Evolutionary conservation across 2,888 invertebrate species (phyloP).

Genomic region (Pogonocherus hispidulus): DNA sequence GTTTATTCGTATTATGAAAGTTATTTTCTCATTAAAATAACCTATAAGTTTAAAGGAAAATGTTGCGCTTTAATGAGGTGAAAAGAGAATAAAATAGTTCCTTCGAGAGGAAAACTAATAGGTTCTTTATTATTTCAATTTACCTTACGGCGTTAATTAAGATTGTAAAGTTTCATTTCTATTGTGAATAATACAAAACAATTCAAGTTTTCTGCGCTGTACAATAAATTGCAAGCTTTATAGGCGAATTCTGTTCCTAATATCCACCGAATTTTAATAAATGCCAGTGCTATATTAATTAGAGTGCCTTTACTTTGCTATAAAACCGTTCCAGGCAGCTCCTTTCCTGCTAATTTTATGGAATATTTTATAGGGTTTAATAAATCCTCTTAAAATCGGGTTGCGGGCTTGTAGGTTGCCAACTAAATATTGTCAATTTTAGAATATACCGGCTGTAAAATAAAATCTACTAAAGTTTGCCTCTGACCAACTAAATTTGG

Average conservation of each 20-base stretch:
- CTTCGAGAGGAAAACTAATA: constrained; percentile 7
- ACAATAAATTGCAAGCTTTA: constrained; percentile 26
- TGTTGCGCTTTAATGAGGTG: not conserved
- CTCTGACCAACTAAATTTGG: no score
- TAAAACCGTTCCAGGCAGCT: constrained; percentile 3
- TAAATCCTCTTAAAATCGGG: constrained; percentile 22
- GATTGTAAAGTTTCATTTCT: constrained; percentile 15
- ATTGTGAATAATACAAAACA: constrained; percentile 19
- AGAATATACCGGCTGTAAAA: no score
- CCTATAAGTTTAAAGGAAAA: not conserved
- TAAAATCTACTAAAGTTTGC: no score
- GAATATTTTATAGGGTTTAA: constrained; percentile 21
- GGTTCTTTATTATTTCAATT: constrained; percentile 17
- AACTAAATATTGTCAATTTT: no score
- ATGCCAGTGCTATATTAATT: constrained; percentile 27
- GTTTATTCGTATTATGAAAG: not conserved
- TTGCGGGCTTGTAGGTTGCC: constrained; percentile 7
- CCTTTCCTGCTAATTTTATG: not conserved
- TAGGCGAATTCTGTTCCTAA: constrained; percentile 12
- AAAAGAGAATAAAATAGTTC: constrained; percentile 6
- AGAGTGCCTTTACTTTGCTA: constrained; percentile 17
- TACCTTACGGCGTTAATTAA: constrained; percentile 21
- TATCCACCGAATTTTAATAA: constrained; percentile 17
- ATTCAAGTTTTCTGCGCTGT: not conserved
- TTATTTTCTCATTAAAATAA: not conserved